Conservation (phyloP, 2,888 invertebrate genomes). For the Eupithecia centaureata region DNA sequence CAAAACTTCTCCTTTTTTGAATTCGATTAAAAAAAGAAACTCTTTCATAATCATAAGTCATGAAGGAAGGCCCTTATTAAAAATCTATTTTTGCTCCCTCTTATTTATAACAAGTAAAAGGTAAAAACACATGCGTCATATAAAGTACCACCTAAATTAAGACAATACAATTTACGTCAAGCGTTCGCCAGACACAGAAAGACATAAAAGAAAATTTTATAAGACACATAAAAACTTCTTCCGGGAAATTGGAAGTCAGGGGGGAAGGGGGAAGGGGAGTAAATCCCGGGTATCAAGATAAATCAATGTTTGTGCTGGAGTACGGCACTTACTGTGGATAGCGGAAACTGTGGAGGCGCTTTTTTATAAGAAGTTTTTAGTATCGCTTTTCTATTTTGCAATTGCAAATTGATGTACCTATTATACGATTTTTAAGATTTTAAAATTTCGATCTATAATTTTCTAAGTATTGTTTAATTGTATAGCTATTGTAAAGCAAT, state of each 20-base stretch:
- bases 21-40: too few species aligned
- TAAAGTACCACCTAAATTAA: slow-evolving; percentile 26
- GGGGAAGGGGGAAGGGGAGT: slow-evolving; percentile 60
- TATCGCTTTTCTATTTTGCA: background rate
- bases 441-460: too few species aligned
- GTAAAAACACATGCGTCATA: slow-evolving; percentile 27
- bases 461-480: too few species aligned
- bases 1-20: too few species aligned
- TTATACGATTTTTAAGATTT: too few species aligned
- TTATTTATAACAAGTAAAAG: background rate
- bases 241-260: slow-evolving; percentile 76
- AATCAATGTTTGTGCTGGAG: slow-evolving; percentile 81
- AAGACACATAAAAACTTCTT: slow-evolving; percentile 79
- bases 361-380: slow-evolving; percentile 12
- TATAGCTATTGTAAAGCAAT: too few species aligned
- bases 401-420: background rate
- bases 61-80: background rate
- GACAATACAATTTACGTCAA: slow-evolving; percentile 38
- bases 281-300: slow-evolving; percentile 81
- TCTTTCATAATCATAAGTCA: too few species aligned
- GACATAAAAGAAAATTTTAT: slow-evolving; percentile 75
- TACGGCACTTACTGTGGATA: slow-evolving; percentile 67
- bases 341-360: slow-evolving; percentile 53
- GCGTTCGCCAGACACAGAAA: slow-evolving; percentile 34
- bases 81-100: background rate